Evolutionary conservation across 2,888 invertebrate genomes (phyloP).

Genomic region (Heteropelma amictum): DNA sequence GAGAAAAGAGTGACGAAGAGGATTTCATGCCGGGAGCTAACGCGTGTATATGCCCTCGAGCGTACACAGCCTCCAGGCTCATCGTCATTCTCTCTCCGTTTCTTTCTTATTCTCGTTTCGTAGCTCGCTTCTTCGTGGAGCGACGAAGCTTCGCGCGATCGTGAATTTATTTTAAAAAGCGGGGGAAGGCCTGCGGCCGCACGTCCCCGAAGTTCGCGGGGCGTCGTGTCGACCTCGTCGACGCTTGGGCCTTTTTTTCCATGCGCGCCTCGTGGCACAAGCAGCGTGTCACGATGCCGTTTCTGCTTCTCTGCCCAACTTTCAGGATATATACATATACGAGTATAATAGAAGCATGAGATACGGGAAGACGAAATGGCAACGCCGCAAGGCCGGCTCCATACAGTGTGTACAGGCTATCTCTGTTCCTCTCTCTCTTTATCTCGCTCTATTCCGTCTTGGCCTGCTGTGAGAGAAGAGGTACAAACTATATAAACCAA

Average conservation of each 20-base stretch:
- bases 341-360: conserved; percentile 14
- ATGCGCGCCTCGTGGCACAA: conserved; percentile 35
- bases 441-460: conserved; percentile 10
- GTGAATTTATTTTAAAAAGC: conserved; percentile 70
- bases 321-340: neutral
- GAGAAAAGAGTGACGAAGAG: conserved; percentile 15
- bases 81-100: conserved; percentile 22
- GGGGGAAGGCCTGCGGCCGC: conserved; percentile 50
- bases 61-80: conserved; percentile 26
- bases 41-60: conserved; percentile 38
- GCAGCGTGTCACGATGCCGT: conserved; percentile 36
- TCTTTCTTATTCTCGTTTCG: conserved; percentile 2
- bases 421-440: conserved; percentile 15
- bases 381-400: conserved; percentile 68
- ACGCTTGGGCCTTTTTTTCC: conserved; percentile 45
- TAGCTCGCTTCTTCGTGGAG: conserved; percentile 27
- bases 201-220: conserved; percentile 54
- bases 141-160: conserved; percentile 59
- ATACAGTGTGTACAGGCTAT: conserved; percentile 53
- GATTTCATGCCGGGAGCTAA: conserved; percentile 23
- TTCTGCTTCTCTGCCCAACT: conserved; percentile 13
- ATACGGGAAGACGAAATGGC: conserved; percentile 64
- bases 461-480: conserved; percentile 19
- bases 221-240: conserved; percentile 52
- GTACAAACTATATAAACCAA: conserved; percentile 46